Base-by-base conservation (phyloP, 1,140 invertebrate species). In the Lucilia sericata region DNA sequence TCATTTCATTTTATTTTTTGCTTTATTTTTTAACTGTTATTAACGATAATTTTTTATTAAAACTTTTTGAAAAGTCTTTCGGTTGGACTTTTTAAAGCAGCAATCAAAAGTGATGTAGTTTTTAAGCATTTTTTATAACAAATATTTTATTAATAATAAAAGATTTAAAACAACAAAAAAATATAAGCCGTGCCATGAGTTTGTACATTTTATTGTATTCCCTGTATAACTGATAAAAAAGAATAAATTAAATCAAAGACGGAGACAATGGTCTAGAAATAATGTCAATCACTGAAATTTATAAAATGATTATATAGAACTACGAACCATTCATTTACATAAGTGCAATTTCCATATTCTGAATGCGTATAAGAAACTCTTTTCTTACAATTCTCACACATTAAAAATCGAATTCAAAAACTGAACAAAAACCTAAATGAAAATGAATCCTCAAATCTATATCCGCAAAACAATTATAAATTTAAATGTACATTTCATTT, bases 81-180 rank as follows among this genome's bases (percentile, higher is more conserved):
- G 51, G 21, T 65, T 21, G 19, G 51, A 34, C 60, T 82, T 65
- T 82, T 82, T 51, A 47, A 75, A 82, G 85, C 84, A 85, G 84
- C 86, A 87, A 88, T 86, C 87, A 87, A 89, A 88, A 89, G 89
- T 90, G 88, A 90, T 90, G 88, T 90, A 90, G 89, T 89, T 88
- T 65, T 87, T 90, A 90, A 89, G 89, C 36, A 30, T 82, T 36
- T 25, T 82, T 82, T 82, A 49, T 51, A 47, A 36, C 49, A 84
- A 17, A 82, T 60, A 34, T 60, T 78, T 47, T 78, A 65, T 13
- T 70, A 74, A 42, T 65, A 34, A 60, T 21, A 78, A 42, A 34
- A 89, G 88, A 88, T 87, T 87, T 87, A 89, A 88, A 87, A 89
- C 88, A 84, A 89, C 85, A 85, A 85, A 89, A n/a, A 85, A 76